Conservation (phyloP, 2,888 invertebrate genomes). For the Synanthedon myopaeformis region DNA sequence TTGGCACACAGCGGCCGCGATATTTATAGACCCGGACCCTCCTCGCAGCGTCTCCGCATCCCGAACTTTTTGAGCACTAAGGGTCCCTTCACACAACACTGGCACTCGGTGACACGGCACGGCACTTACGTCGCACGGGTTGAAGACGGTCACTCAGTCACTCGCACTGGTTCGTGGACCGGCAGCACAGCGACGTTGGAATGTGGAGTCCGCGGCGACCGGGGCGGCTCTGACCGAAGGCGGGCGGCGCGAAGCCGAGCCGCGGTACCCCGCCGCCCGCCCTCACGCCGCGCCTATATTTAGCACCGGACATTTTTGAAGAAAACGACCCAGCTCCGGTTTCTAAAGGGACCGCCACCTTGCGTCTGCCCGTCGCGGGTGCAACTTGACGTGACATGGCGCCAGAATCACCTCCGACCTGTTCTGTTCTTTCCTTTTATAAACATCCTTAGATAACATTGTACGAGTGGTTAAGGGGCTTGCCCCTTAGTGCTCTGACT, state of each 20-base stretch:
- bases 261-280: slow-evolving; percentile 14
- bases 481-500: no score
- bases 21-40: slow-evolving; percentile 37
- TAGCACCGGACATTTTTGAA: slow-evolving; percentile 54
- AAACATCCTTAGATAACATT: no score
- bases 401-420: slow-evolving; percentile 9
- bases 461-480: no score
- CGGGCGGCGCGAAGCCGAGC: slow-evolving; percentile 18
- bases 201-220: slow-evolving; percentile 79
- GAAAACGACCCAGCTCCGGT: slow-evolving; percentile 58
- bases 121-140: slow-evolving; percentile 70
- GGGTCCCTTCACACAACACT: slow-evolving; percentile 28
- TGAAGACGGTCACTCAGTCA: slow-evolving; percentile 65
- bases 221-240: slow-evolving; percentile 72
- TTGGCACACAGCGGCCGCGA: slow-evolving; percentile 36
- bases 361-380: slow-evolving; percentile 17
- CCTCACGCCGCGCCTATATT: slow-evolving; percentile 32
- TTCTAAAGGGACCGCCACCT: slow-evolving; percentile 36
- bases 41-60: not conserved
- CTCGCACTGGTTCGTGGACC: slow-evolving; percentile 48
- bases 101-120: slow-evolving; percentile 26
- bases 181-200: slow-evolving; percentile 73
- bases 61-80: slow-evolving; percentile 10
- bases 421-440: no score
- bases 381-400: slow-evolving; percentile 31